phyloP scores from a whole-genome alignment of 1,140 invertebrate genomes.

The Tetraneura akinire region DNA sequence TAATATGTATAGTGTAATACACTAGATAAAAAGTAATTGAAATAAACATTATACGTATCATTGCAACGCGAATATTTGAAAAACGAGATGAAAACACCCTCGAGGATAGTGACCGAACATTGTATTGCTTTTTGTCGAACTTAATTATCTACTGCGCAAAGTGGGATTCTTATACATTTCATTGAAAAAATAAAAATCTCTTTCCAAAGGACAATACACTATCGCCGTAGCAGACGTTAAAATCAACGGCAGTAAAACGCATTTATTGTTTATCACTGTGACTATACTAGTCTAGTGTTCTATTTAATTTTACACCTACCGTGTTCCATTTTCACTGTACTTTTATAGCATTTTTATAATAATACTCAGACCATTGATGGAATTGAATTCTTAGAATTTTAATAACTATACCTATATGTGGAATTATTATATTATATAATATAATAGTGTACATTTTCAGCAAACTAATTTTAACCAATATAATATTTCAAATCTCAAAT shows the following conservation, averaged over 20 bases:
- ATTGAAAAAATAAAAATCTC: not conserved
- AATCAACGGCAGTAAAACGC: conserved; percentile 11
- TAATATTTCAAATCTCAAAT: no score
- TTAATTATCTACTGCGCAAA: not conserved
- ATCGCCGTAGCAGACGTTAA: not conserved
- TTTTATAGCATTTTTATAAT: conserved; percentile 10
- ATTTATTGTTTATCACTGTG: conserved; percentile 20
- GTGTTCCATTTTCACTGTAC: conserved; percentile 16
- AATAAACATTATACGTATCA: not conserved
- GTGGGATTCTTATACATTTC: not conserved
- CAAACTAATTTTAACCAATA: no score
- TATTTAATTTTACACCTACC: not conserved
- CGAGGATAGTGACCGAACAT: conserved; percentile 4
- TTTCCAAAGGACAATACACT: not conserved
- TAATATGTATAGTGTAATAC: no score
- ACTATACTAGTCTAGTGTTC: not conserved
- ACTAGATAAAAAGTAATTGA: not conserved
- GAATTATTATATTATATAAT: no score
- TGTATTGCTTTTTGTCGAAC: conserved; percentile 29
- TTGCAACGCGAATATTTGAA: not conserved
- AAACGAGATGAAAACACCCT: not conserved
- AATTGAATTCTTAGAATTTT: not conserved
- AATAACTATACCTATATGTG: not conserved
- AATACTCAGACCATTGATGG: not conserved
- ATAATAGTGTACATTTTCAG: no score